phyloP scores from a whole-genome alignment of 2,888 invertebrate species.

The Willowsia nigromaculata region DNA sequence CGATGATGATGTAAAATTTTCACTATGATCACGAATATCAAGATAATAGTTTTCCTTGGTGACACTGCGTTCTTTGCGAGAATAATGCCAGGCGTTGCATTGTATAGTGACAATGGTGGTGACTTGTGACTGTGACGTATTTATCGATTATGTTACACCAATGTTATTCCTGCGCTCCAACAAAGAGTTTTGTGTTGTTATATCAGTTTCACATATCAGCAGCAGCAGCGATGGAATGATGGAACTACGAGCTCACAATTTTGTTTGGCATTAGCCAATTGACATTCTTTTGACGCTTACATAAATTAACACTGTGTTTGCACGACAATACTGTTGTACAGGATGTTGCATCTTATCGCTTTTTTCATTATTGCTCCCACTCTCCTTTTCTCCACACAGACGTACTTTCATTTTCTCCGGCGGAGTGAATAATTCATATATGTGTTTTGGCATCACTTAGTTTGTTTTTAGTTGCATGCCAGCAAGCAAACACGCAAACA shows the following conservation, averaged over 20 bases:
- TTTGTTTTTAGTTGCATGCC: neutral
- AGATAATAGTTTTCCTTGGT: neutral
- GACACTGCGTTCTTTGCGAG: neutral
- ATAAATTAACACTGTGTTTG: neutral
- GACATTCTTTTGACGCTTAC: conserved; percentile 17
- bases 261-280: conserved; percentile 31
- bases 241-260: neutral
- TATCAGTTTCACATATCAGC: conserved; percentile 16
- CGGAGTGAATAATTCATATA: conserved; percentile 29
- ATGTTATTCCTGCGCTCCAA: neutral
- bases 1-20: neutral
- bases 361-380: neutral
- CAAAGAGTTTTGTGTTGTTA: neutral
- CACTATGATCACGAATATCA: conserved; percentile 14
- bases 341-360: neutral
- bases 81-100: neutral
- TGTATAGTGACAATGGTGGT: neutral
- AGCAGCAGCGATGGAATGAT: neutral
- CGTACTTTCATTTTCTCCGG: conserved; percentile 23
- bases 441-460: neutral
- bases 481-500: conserved; percentile 11
- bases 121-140: neutral
- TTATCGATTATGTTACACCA: conserved; percentile 22
- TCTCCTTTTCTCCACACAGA: neutral
- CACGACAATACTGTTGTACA: neutral